phyloP scores from a whole-genome alignment of 1,140 invertebrate genomes.

The Temnothorax curvispinosus region DNA sequence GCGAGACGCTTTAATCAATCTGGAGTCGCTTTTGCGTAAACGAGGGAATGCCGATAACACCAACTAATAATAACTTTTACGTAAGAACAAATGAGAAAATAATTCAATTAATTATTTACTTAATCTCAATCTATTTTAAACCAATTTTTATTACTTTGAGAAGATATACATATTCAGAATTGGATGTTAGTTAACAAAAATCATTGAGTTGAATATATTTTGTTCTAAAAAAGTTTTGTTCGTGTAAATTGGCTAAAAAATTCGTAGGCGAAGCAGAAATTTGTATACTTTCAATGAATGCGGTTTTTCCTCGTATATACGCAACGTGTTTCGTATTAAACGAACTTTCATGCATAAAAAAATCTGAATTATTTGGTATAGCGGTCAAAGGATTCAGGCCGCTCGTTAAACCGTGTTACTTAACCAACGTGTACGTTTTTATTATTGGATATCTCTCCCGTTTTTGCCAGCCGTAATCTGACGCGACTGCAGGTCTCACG shows the following conservation, averaged over 20 bases:
- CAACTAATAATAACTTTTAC: not conserved
- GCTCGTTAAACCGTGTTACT: slow-evolving; percentile 41
- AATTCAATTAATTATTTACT: not conserved
- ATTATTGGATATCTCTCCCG: slow-evolving; percentile 49
- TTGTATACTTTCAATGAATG: not conserved
- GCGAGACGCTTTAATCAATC: not conserved
- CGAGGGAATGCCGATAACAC: not conserved
- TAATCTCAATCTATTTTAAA: not conserved
- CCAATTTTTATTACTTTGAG: not conserved
- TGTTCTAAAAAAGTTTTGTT: not conserved
- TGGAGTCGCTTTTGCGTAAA: not conserved
- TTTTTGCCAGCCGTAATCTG: slow-evolving; percentile 53
- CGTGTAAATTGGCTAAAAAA: slow-evolving; percentile 23
- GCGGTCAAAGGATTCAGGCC: not conserved
- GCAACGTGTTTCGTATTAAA: not conserved
- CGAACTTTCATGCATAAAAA: slow-evolving; percentile 28
- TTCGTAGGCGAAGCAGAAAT: not conserved
- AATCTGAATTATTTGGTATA: slow-evolving; percentile 26
- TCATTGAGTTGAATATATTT: not conserved
- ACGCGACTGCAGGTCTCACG: slow-evolving; percentile 32
- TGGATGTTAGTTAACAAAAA: not conserved
- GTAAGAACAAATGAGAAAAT: not conserved
- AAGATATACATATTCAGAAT: not conserved
- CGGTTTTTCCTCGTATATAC: not conserved
- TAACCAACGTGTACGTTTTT: slow-evolving; percentile 42